Evolutionary conservation across 2,113 vertebrate genomes (phyloP), one percentile per base, ranked within the genome.

Genomic region (Pelvicachromis taeniatus): DNA sequence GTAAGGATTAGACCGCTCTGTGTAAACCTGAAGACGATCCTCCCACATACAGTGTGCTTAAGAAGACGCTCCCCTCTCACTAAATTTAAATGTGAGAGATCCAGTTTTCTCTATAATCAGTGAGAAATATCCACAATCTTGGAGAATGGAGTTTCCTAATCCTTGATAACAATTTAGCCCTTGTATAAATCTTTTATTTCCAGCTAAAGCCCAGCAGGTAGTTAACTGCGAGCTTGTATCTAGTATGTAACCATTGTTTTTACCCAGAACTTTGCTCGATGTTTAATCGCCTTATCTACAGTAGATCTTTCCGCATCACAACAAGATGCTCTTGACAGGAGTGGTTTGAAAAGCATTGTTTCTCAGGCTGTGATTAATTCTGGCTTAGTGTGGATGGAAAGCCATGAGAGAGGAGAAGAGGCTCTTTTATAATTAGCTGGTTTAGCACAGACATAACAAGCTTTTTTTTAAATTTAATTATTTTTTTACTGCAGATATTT

Each of bases 1-100:
- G 19, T 73, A 38, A 42, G 42, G 45, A 89, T 90, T 83, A 91
- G 85, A 84, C 8, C 31, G 40, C 65, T 83, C 48, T 85, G 55
- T 82, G 78, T 29, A 84, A 89, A 80, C 75, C 68, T 61, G 26
- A 54, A 16, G 33, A 75, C 12, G 11, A 82, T 70, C 78, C 80
- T 80, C 58, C 86, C 73, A 85, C 61, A 55, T 65, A 29, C 8
- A 52, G n/a, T 21, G 40, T 12, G 55, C 42, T 79, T 52, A 35
- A 52, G 13, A 82, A 77, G 48, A 87, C 5, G 19, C 33, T 82
- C 80, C 54, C 70, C 42, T 79, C 38, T 56, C 45, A 85, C 81
- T 79, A 85, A 81, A 83, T 81, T 17, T 55, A 14, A 59, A 54
- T 78, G 84, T 48, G 23, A 48, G 9, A 81, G 35, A 88, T 79